phyloP scores from a whole-genome alignment of 2,888 invertebrate species.

The Troides helena region DNA sequence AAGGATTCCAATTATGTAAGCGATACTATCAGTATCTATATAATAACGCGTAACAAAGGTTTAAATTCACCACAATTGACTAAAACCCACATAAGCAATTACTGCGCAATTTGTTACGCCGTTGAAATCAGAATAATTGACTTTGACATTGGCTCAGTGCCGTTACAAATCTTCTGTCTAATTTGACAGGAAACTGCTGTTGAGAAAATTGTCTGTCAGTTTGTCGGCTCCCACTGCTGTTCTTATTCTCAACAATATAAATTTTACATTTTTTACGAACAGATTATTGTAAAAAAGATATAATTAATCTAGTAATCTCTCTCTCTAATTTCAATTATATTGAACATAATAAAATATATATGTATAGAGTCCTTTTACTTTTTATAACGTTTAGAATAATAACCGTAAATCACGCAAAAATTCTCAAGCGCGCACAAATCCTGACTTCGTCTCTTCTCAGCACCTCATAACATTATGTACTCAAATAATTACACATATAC shows the following conservation, averaged over 20 bases:
- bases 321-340: background rate
- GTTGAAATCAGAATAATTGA: constrained; percentile 27
- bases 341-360: background rate
- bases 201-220: constrained; percentile 13
- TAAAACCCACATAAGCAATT: constrained; percentile 26
- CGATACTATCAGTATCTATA: constrained; percentile 9
- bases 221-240: background rate
- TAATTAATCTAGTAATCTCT: too few relatives aligned
- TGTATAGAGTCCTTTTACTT: too few relatives aligned
- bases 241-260: constrained; percentile 6
- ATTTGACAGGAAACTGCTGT: constrained; percentile 16
- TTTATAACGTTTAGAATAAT: too few relatives aligned
- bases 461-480: background rate
- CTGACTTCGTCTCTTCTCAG: background rate
- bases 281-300: background rate
- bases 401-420: too few relatives aligned
- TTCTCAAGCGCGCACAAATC: background rate
- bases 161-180: constrained; percentile 2
- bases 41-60: constrained; percentile 21
- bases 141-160: constrained; percentile 27
- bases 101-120: constrained; percentile 25
- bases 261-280: background rate
- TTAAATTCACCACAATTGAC: constrained; percentile 11
- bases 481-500: background rate
- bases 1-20: background rate